These are phyloP conservation scores for Grammomys surdaster DNA, from an alignment of 2,113 vertebrate genomes.

Conservation along the genomic window DNA sequence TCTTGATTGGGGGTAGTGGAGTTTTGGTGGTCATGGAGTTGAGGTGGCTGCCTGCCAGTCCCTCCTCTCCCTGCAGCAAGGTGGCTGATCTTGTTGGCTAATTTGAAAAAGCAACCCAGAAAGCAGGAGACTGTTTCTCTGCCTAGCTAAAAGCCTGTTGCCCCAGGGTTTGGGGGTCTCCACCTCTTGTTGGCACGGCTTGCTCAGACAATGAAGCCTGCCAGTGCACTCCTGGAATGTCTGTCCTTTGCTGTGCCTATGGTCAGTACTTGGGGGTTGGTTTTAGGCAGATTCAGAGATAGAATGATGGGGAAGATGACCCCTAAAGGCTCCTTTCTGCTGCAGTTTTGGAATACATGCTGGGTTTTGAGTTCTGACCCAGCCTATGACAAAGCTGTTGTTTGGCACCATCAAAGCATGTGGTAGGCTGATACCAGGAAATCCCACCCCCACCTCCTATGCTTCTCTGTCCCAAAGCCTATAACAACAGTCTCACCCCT, in stretches of 20 bases:
- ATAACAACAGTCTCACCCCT: background rate
- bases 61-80: background rate
- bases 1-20: constrained; percentile 74
- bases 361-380: background rate
- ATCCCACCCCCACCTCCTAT: accelerated
- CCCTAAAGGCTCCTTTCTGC: background rate
- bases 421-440: no score
- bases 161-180: background rate
- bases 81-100: constrained; percentile 13
- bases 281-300: background rate
- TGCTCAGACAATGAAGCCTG: background rate
- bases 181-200: background rate
- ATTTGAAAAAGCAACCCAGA: constrained; percentile 36
- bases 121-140: background rate
- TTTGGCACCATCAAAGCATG: background rate
- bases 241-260: background rate
- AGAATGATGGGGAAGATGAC: background rate
- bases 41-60: constrained; percentile 66
- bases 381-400: background rate
- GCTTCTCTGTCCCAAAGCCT: background rate
- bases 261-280: background rate
- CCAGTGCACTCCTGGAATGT: background rate
- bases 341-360: background rate
- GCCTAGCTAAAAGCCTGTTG: background rate
- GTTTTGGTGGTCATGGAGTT: constrained; percentile 78